Base-by-base conservation (phyloP, 2,113 vertebrate species). In the Alexandromys fortis region DNA sequence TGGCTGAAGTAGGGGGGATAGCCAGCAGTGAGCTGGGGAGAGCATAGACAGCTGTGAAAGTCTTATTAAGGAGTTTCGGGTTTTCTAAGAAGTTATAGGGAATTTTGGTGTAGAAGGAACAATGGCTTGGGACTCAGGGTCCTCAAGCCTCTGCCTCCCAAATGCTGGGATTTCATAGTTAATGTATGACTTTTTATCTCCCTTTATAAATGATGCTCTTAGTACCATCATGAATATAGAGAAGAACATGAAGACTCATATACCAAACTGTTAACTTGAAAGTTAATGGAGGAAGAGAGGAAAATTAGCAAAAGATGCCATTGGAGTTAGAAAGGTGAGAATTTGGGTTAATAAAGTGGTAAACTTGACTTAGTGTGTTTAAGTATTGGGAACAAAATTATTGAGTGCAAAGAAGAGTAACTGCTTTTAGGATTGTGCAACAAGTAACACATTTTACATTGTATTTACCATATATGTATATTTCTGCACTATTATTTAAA, bases 401-500 rank as follows among this genome's bases (percentile, higher is more conserved):
- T 45, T 47, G 42, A 68, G 63, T 67, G 30, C 38, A 68, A 68
- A 38, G 42, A 86, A 68, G 6, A 67, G 26, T 42, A 85, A 45
- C n/a, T 68, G n/a, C 52, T 85, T 85, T 16, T 8, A 33, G 42
- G 42, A 33, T 68, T 86, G 42, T 16, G 28, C 38, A 67, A 86
- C 26, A 33, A 86, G 16, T 49, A 24, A 68, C 47, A 79, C 9
- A 68, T 95, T 92, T 86, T 90, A 70, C 67, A 75, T 45, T 26
- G 85, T 3, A 86, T 45, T 92, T 89, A 81, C 13, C 79, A 4
- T 85, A 19, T n/a, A 3, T 91, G 30, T n/a, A 2, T 91, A 89
- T 88, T 88, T 83, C 76, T 94, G 72, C 55, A 89, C 72, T 86
- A 47, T 75, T 6, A 35, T 78, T 52, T 77, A 81, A 78, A 94